Base-by-base conservation (phyloP, 2,113 vertebrate genomes). In the Hoplias malabaricus region DNA sequence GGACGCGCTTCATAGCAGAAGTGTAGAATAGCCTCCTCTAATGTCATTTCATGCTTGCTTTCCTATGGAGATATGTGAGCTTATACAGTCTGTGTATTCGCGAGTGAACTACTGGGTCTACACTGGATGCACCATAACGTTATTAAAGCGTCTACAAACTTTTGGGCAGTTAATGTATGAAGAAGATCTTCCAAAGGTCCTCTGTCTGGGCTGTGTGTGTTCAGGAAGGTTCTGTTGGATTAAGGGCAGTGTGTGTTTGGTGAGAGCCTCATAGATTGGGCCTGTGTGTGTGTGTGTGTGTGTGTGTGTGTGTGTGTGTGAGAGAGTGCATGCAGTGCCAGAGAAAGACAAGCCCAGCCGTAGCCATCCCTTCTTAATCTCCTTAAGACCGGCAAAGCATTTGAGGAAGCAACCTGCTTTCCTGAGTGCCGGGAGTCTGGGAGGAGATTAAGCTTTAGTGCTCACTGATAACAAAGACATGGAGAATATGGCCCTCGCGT, bases 351-450 rank as follows among this genome's bases (percentile, higher is more conserved):
- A 43, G 11, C 21, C 48, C 33, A 53, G 27, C 59, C 21, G 5
- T 27, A 19, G 46, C 23, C 34, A 23, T 34, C 34, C 68, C 75
- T 10, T 27, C 4, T n/a, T 78, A 70, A 78, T 29, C 67, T 48
- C 23, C 65, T 77, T 77, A 77, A 43, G 7, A 57, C 67, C 21
- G 33, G 34, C 34, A 11, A 70, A 50, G 66, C 74, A 46, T 68
- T 29, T 59, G 11, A 42, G 33, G 43, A 19, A 46, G 59, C 73
- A 66, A 25, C 38, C 66, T 78, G 54, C 36, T 48, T 56, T 29
- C 21, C 12, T 40, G n/a, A 13, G 57, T 61, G 27, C 27, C 67
- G 63, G n/a, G 42, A 69, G 40, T 69, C 66, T 69, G 54, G 2
- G 2, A 34, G 2, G 10, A 57, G 74, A 76, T 77, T 31, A 69